Evolutionary conservation across 2,888 invertebrate genomes (phyloP), one percentile per base, ranked within the genome.

Genomic region (Cheilosia pagana): DNA sequence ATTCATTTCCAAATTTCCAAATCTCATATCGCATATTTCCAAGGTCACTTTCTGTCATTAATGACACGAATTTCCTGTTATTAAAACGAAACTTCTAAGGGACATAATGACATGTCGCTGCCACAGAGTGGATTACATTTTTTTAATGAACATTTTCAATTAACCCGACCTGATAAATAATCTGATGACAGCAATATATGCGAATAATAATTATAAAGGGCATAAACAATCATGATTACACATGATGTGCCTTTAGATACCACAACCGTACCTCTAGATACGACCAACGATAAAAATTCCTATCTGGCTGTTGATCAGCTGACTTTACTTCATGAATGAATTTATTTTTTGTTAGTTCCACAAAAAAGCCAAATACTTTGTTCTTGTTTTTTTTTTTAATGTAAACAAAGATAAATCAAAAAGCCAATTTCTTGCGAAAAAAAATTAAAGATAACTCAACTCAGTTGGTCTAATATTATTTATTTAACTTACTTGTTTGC

Each of bases 101-200:
- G 50, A 41, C 2, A 53, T 60, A 35, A 70, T 62, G 21, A 50
- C 65, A 31, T 25, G 25, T 53, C 43, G 43, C 59, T 57, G 28
- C 23, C 14, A 63, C 65, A 59, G 59, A 72, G 65, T 72, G 65
- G 45, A 79, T 72, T 72, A 16, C 52, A 79, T 79, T 67, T 72
- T 67, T 72, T 79, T 79, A 72, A 79, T 79, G 59, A 65, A 53
- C 10, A n/a, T 28, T 60, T 43, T 59, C 14, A 50, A 52, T 12
- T 39, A 39, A 35, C 16, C 14, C 50, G 25, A 45, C 16, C 43
- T n/a, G 35, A 43, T 53, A 50, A 48, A 60, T 39, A 62, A 63
- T 75, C 59, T 75, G 70, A 75, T 70, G 63, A 63, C 50, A 70
- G 59, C 35, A 62, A 74, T 81, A 59, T 55, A 55, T 52, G 41